Evolutionary conservation across 2,113 vertebrate species (phyloP), one percentile per base, ranked within the genome.

Genomic region (Spheniscus mendiculus): DNA sequence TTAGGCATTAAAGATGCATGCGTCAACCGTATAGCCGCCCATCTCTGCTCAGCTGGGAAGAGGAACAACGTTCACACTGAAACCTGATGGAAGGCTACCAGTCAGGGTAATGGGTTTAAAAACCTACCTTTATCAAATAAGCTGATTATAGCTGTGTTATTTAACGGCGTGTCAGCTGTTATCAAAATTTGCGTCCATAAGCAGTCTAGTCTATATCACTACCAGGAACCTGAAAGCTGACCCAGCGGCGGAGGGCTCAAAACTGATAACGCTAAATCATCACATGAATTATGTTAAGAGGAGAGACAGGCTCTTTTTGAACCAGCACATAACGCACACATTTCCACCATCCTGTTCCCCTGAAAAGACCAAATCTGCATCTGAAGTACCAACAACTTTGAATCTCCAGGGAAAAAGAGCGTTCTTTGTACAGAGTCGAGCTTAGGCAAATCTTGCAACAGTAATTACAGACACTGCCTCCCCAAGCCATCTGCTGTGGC

Each of bases 401-500:
- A 90, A 49, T 83, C 66, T 88, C 58, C 73, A 50, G 55, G 70
- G 65, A 50, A 59, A 45, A 81, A 79, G 53, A 59, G 36, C 2
- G 0, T 69, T 91, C 78, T 83, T 80, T 90, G 81, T 65, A 67
- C 65, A 55, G 59, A 96, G 93, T 95, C 87, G 91, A 91, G 92
- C 84, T 83, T 16, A 45, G 45, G 92, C 70, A 67, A 93, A 90
- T 91, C 49, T 90, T 69, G 74, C 84, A 90, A 92, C 66, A 83
- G 90, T 90, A 90, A 95, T 88, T 95, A 87, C 89, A 95, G 93
- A 52, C 77, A 55, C 77, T 94, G 93, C 73, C 73, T 88, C 78
- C 81, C 97, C 70, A 94, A 94, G 87, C 97, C 96, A 96, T 95
- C 97, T 97, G 96, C 92, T 93, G 74, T 94, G 90, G 93, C 95